Evolutionary conservation across 2,113 vertebrate genomes (phyloP).

Genomic region (Anseranas semipalmata): DNA sequence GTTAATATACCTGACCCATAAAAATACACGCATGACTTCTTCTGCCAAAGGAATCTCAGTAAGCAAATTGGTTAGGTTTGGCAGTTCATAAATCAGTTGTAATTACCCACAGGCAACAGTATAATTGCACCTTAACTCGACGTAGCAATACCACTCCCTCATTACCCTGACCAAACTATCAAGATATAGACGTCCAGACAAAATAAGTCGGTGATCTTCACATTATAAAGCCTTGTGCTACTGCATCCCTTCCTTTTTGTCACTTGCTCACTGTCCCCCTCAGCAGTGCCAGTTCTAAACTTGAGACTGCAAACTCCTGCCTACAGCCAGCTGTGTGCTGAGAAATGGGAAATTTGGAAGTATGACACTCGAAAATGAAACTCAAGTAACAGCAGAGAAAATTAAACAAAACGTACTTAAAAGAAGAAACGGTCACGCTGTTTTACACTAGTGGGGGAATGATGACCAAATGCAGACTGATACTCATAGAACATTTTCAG

Average conservation of each 20-base stretch:
- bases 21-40: not conserved
- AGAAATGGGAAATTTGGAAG: not conserved
- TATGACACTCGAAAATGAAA: not conserved
- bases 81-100: conserved; percentile 23
- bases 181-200: not conserved
- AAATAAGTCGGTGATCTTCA: not conserved
- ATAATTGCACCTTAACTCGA: not conserved
- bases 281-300: not conserved
- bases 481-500: conserved; percentile 16
- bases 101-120: conserved; percentile 6
- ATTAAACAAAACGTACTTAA: conserved; percentile 14
- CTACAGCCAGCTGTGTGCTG: not conserved
- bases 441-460: not conserved
- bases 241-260: not conserved
- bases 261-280: not conserved
- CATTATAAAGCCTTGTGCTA: not conserved
- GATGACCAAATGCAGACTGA: conserved; percentile 2
- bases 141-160: not conserved
- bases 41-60: not conserved
- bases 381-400: conserved; percentile 40
- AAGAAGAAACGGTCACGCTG: not conserved
- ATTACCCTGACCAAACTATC: not conserved
- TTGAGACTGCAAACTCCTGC: not conserved
- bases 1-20: not conserved
- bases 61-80: not conserved